Evolutionary conservation across 2,888 invertebrate species (phyloP).

Genomic region (Amorpha juglandis): DNA sequence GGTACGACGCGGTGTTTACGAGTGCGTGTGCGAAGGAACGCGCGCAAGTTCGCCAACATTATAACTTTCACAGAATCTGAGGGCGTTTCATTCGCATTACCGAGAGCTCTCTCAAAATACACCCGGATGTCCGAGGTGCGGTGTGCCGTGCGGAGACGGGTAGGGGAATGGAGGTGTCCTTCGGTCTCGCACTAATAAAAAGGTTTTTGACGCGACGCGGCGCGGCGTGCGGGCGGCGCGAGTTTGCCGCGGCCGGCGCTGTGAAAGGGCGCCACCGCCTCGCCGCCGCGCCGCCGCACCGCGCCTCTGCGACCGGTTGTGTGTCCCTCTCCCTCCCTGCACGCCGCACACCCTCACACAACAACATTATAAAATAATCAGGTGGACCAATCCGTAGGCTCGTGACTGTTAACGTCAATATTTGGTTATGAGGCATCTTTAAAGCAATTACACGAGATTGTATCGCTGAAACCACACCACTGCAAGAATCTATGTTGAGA

Average conservation of each 20-base stretch:
- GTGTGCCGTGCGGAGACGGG: conserved; percentile 39
- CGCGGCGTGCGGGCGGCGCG: conserved; percentile 35
- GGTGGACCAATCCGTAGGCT: conserved; percentile 45
- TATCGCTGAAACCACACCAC: not conserved
- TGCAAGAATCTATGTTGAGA: too few relatives aligned
- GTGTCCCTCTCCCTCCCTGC: conserved; percentile 36
- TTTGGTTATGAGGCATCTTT: conserved; percentile 18
- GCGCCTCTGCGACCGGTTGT: conserved; percentile 52
- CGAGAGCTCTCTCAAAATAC: conserved; percentile 38
- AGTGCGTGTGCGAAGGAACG: not conserved
- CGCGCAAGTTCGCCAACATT: not conserved
- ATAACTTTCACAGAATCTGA: conserved; percentile 14
- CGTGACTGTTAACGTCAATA: conserved; percentile 28
- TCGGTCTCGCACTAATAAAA: conserved; percentile 60
- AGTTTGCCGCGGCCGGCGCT: conserved; percentile 48
- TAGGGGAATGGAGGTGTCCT: conserved; percentile 49
- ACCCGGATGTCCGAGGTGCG: conserved; percentile 21
- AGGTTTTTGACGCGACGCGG: conserved; percentile 59
- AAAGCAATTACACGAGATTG: not conserved
- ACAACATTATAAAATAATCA: conserved; percentile 49
- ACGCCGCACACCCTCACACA: conserved; percentile 32
- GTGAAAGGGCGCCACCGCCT: conserved; percentile 35
- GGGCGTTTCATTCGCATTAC: conserved; percentile 36
- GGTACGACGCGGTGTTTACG: too few relatives aligned
- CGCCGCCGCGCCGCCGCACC: conserved; percentile 48